phyloP scores from a whole-genome alignment of 2,113 vertebrate genomes.

The Microtus pennsylvanicus region DNA sequence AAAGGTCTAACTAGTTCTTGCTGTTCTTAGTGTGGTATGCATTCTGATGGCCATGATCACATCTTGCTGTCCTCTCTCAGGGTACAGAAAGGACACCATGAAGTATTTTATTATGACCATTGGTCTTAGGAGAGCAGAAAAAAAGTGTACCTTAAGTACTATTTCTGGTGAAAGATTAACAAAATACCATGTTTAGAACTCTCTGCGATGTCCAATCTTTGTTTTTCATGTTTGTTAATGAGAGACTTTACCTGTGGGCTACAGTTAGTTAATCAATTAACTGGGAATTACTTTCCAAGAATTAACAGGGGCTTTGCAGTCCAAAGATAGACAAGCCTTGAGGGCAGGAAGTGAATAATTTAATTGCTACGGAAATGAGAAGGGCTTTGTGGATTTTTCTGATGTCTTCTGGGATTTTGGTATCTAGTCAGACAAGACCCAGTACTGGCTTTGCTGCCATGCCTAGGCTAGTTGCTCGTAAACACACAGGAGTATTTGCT shows the following conservation, averaged over 20 bases:
- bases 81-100: not conserved
- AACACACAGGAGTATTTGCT: not conserved
- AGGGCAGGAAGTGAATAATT: conserved; percentile 51
- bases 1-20: not conserved
- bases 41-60: not conserved
- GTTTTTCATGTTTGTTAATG: conserved; percentile 52
- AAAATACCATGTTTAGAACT: not conserved
- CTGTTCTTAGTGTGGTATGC: not conserved
- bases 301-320: conserved; percentile 54
- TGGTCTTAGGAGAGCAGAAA: not conserved
- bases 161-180: conserved; percentile 60
- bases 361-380: conserved; percentile 62
- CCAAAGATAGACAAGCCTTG: conserved; percentile 24
- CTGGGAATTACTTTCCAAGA: conserved; percentile 27
- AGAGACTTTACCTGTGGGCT: conserved; percentile 53
- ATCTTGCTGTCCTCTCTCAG: not conserved
- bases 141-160: not conserved
- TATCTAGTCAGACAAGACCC: not conserved
- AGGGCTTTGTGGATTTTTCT: conserved; percentile 61
- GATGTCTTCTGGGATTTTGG: conserved; percentile 33
- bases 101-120: conserved; percentile 8
- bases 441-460: not conserved
- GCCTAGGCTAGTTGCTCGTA: not conserved
- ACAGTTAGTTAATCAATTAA: conserved; percentile 67
- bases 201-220: conserved; percentile 4